phyloP scores from a whole-genome alignment of 2,888 invertebrate genomes.

The Catocala fraxini region DNA sequence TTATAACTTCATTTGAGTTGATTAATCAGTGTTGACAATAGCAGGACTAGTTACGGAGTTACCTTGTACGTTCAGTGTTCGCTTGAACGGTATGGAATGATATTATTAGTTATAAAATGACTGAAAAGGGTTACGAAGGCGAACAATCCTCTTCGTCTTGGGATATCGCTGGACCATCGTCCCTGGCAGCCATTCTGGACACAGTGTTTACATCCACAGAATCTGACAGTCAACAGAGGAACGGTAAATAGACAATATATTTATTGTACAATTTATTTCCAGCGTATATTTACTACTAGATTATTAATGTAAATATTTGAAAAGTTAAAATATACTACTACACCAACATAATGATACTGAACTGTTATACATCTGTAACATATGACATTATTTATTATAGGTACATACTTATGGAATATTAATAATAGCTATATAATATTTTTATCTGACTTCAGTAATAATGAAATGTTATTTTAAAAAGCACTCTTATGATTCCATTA shows the following conservation, averaged over 20 bases:
- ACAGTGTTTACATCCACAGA: conserved; percentile 89
- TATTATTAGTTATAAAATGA: conserved; percentile 67
- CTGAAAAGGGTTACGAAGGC: conserved; percentile 76
- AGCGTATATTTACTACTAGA: too few relatives aligned
- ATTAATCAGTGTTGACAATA: conserved; percentile 50
- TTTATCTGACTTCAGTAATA: too few relatives aligned
- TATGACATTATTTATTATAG: too few relatives aligned
- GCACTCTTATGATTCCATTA: too few relatives aligned
- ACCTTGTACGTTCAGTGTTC: conserved; percentile 36
- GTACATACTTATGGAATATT: too few relatives aligned
- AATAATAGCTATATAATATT: too few relatives aligned
- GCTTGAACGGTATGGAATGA: conserved; percentile 56
- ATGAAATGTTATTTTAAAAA: too few relatives aligned
- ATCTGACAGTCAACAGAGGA: conserved; percentile 72
- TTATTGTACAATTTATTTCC: background rate
- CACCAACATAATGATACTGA: too few relatives aligned
- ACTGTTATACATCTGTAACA: too few relatives aligned
- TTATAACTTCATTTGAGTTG: conserved; percentile 28
- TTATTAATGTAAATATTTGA: too few relatives aligned
- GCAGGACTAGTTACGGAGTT: conserved; percentile 37
- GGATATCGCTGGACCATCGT: conserved; percentile 84
- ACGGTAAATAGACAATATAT: conserved; percentile 62
- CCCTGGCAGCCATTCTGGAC: conserved; percentile 89
- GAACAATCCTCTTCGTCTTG: conserved; percentile 75
- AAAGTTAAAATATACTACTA: too few relatives aligned